Evolutionary conservation across 2,113 vertebrate genomes (phyloP).

Genomic region (Thinocorus orbignyianus): DNA sequence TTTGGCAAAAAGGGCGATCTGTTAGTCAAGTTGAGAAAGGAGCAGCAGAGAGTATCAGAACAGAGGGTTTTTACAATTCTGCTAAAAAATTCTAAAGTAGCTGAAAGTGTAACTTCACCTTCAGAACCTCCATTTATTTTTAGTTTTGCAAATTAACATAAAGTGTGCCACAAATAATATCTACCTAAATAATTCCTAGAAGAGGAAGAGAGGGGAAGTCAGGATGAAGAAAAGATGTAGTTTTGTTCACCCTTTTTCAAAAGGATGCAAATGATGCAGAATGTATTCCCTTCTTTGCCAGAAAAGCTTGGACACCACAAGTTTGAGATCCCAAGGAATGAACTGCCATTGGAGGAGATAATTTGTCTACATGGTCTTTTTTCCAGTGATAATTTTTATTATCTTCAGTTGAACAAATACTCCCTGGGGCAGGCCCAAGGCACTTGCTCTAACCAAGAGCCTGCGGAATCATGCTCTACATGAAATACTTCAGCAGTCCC

Average conservation of each 20-base stretch:
- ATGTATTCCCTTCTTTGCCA: not conserved
- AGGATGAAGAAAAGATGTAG: not conserved
- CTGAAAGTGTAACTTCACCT: constrained; percentile 1
- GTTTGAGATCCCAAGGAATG: not conserved
- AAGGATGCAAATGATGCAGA: not conserved
- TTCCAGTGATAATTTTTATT: not conserved
- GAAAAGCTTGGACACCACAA: not conserved
- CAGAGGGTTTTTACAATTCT: not conserved
- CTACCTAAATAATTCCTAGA: not conserved
- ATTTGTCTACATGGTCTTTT: not conserved
- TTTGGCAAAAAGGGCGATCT: constrained; percentile 12
- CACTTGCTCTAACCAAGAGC: not conserved
- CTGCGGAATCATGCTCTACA: not conserved
- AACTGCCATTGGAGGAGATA: not conserved
- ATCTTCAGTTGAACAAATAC: not conserved
- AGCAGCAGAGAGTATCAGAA: not conserved
- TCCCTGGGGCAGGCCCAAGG: not conserved
- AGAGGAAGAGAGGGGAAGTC: not conserved
- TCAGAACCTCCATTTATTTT: not conserved
- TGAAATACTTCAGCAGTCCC: not conserved
- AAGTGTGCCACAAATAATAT: not conserved
- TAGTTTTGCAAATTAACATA: not conserved
- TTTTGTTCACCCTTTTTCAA: not conserved
- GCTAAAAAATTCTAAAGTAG: not conserved
- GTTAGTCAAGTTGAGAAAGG: constrained; percentile 13